Evolutionary conservation across 2,113 vertebrate genomes (phyloP).

Genomic region (Hypanus sabinus): DNA sequence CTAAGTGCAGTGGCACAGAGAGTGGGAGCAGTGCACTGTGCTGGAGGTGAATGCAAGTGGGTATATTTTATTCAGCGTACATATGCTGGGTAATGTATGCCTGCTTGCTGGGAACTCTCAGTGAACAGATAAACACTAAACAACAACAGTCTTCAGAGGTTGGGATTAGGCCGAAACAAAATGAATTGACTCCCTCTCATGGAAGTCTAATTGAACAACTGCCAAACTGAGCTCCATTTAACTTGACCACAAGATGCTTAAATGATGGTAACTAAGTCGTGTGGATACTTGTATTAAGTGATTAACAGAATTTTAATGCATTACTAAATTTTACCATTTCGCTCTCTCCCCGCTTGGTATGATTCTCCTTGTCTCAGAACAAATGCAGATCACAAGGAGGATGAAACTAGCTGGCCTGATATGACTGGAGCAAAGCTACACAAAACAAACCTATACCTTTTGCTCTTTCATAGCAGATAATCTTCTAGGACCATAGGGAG

Average conservation of each 20-base stretch:
- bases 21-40: background rate
- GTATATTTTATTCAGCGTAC: conserved; percentile 7
- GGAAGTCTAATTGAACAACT: background rate
- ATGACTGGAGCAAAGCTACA: background rate
- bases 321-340: background rate
- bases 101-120: background rate
- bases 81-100: background rate
- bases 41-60: background rate
- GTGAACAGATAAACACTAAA: background rate
- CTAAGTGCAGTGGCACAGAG: background rate
- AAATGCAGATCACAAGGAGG: background rate
- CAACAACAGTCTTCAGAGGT: background rate
- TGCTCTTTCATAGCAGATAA: background rate
- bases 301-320: background rate
- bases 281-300: background rate
- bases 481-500: background rate
- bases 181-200: background rate
- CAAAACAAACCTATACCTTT: background rate
- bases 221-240: background rate
- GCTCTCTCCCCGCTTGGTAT: background rate
- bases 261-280: background rate
- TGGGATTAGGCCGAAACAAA: background rate
- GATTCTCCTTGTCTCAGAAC: background rate
- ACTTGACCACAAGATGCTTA: conserved; percentile 19
- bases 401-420: background rate